Base-by-base conservation (phyloP, 2,113 vertebrate species). In the Siphamia tubifer region DNA sequence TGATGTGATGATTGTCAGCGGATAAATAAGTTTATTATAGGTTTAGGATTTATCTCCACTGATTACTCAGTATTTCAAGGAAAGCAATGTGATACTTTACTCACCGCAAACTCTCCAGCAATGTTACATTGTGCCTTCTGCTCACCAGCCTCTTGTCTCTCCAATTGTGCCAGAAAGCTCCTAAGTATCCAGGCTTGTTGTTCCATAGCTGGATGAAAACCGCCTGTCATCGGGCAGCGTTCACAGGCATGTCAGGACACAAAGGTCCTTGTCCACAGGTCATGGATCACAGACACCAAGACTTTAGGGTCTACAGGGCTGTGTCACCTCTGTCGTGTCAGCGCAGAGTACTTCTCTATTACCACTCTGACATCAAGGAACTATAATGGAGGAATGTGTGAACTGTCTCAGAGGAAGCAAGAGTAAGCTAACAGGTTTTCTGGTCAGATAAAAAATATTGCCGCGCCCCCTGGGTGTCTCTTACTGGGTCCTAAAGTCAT, bases 401-500 rank as follows among this genome's bases (percentile, higher is more conserved):
- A 81, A 60, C 34, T 88, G 82, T 85, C 70, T 72, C 44, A 78
- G 79, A 86, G 82, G 84, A 85, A 83, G 82, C 74, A 75, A 68
- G 68, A 89, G 81, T 82, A 68, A 89, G 81, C 85, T 66, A 75
- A 89, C 86, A 89, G 85, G 84, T 91, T 92, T 85, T 91, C 90
- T 91, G 88, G 89, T 92, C 84, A 90, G 81, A 82, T 80, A 81
- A 82, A 78, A 90, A 88, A 77, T 73, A 75, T 64, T 81, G 76
- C 81, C 52, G 16, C 77, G 62, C 86, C 84, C 80, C 82, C 79
- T 34, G 31, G 36, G 62, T 84, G 56, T 89, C 61, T 83, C 63
- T 79, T 48, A 74, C 89, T 83, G 91, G 90, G 92, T 93, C 91
- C 90, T 90, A 91, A 81, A 90, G 88, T 77, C 79, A 72, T 61